A percentile compares a stretch with the other conserved stretches of the same genome.
These are phyloP conservation scores for Hesperophylax magnus DNA, from an alignment of 1,140 invertebrate species.

Conservation along the genomic window DNA sequence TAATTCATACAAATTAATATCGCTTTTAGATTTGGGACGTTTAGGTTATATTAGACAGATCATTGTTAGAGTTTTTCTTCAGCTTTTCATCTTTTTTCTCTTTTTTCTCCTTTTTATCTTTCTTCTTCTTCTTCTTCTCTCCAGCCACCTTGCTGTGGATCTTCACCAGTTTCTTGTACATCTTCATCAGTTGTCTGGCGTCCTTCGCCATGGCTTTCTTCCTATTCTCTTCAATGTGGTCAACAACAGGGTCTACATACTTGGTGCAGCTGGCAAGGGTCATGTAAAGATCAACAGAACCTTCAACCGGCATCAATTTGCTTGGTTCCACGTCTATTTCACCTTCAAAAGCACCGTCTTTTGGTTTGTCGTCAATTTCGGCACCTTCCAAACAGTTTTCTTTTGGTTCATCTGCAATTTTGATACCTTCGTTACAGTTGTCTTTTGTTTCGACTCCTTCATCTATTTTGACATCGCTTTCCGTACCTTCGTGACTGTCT, in stretches of 20 bases:
- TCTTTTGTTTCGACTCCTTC: not conserved
- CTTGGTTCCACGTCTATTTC: not conserved
- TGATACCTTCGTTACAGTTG: no score
- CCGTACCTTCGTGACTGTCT: no score
- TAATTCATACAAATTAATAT: no score
- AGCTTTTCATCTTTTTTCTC: conserved; percentile 54
- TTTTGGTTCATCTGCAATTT: not conserved
- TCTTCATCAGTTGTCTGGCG: conserved; percentile 67
- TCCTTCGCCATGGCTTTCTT: conserved; percentile 65
- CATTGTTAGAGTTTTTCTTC: no score
- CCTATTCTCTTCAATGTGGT: conserved; percentile 49
- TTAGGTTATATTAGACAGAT: no score
- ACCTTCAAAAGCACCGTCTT: not conserved
- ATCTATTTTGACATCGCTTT: no score
- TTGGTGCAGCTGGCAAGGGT: conserved; percentile 65
- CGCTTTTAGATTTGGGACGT: no score
- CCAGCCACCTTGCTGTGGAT: conserved; percentile 63
- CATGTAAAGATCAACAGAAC: conserved; percentile 66
- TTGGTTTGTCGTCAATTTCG: conserved; percentile 23
- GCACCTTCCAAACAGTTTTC: not conserved
- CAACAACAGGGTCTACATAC: conserved; percentile 64
- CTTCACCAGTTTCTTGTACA: conserved; percentile 69
- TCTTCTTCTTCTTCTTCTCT: conserved; percentile 64
- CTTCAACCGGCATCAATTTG: conserved; percentile 60
- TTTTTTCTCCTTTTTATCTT: conserved; percentile 61